Base-by-base conservation (phyloP, 2,888 invertebrate genomes). In the Hetaerina titia region DNA sequence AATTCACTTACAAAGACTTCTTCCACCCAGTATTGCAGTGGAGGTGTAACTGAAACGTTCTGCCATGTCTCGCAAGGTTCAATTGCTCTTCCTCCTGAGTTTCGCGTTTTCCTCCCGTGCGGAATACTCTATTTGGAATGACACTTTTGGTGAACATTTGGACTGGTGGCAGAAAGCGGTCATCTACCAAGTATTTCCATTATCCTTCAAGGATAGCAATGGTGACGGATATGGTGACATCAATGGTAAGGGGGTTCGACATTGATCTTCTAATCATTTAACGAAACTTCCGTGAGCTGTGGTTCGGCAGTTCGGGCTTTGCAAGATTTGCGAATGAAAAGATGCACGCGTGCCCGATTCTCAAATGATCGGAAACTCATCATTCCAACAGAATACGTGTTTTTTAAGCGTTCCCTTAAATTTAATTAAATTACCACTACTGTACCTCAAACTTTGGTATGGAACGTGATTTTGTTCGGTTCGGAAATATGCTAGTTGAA, bases 111-210 rank as follows among this genome's bases (percentile, higher is more conserved):
- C 31, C 19, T 45, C 74, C 31, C 69, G 45, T 15, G 92, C 92
- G n/a, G 19, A 56, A n/a, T 57, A 11, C 60, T 57, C 74, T 13
- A 22, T 74, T 56, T 92, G 92, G 92, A 69, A 69, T 56, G 9
- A 19, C 9, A 64, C 69, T 2, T 22, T 8, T 13, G 95, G 25
- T 19, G 90, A 89, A 5, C 60, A 96, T 95, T 96, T 97, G 63
- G 96, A 97, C 95, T 97, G 97, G 97, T 97, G 97, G 96, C 97
- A 97, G 96, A 97, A 97, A 94, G 96, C 97, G 9, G 96, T 97
- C 31, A 96, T 97, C 95, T 97, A 97, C 96, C 97, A 97, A 96
- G 96, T 97, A 5, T 96, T 96, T 95, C 96, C 97, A 2, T 96
- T 96, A 63, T 96, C 97, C 0, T 97, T 97, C 96, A 96, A 96